Conservation (phyloP, 1,140 invertebrate species). For the Camponotus pennsylvanicus region DNA sequence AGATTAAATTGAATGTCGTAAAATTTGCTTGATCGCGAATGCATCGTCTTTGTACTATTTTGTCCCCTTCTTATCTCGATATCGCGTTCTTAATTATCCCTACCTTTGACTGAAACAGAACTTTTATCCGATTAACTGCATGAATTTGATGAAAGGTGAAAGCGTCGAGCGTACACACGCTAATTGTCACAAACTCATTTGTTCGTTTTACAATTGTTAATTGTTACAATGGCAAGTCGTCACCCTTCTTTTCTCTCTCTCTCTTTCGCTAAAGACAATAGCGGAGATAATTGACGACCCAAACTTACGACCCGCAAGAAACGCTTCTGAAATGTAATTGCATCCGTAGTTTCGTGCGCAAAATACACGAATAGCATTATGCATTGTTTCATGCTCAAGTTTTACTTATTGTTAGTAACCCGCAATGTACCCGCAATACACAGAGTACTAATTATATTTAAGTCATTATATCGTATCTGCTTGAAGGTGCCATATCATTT, state of each 20-base stretch:
- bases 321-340: slow-evolving; percentile 23
- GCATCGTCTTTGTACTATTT: neutral
- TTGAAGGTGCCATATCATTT: slow-evolving; percentile 10
- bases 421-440: too few species aligned
- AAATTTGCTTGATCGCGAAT: neutral
- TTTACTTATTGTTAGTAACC: slow-evolving; percentile 6
- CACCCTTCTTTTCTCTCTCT: neutral
- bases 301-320: neutral
- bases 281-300: slow-evolving; percentile 16
- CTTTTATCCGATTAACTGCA: neutral
- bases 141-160: neutral
- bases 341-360: neutral
- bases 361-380: slow-evolving; percentile 5
- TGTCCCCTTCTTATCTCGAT: neutral
- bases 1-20: neutral
- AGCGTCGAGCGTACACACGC: neutral
- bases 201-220: neutral
- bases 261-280: slow-evolving; percentile 5
- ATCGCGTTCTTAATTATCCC: neutral
- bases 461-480: slow-evolving; percentile 12
- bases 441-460: slow-evolving; percentile 16
- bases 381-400: neutral
- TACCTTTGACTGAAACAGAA: neutral
- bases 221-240: neutral
- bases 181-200: slow-evolving; percentile 23